Percentiles rank a stretch among this genome's conserved stretches.
Conservation (phyloP, 2,888 invertebrate species). For the Cecidostiba fungosa region DNA sequence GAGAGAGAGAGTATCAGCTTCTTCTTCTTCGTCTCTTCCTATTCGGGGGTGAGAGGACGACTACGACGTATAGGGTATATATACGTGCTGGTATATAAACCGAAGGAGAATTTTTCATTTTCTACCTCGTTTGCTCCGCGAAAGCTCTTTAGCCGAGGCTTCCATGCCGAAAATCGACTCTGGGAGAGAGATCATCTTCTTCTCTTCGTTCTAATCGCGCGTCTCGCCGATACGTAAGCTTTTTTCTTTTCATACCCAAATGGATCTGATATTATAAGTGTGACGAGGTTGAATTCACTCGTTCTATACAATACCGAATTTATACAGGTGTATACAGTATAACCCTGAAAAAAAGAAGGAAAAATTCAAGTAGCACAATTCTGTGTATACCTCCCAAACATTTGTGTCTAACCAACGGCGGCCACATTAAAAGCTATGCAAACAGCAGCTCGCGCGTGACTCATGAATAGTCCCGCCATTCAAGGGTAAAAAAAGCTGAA, state of each 20-base stretch:
- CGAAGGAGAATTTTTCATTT: conserved; percentile 61
- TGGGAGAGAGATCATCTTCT: conserved; percentile 37
- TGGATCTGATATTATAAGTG: not conserved
- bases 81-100: conserved; percentile 5
- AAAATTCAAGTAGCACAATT: not conserved
- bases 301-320: not conserved
- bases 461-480: not conserved
- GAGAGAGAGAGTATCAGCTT: conserved; percentile 3
- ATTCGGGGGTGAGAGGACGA: not conserved
- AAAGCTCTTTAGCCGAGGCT: conserved; percentile 20
- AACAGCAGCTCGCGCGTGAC: not conserved
- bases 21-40: not conserved
- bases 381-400: not conserved
- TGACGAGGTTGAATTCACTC: not conserved
- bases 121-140: conserved; percentile 53
- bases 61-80: not conserved
- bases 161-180: conserved; percentile 48
- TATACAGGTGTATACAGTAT: not conserved
- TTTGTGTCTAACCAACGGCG: not conserved
- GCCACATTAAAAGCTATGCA: not conserved
- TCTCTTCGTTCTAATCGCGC: conserved; percentile 44
- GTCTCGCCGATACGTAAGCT: not conserved
- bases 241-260: not conserved
- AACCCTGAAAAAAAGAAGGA: no score
- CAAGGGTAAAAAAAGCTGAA: conserved; percentile 1